Conservation (phyloP, 2,797 vertebrate species). For the Gallinago nigripennis region DNA sequence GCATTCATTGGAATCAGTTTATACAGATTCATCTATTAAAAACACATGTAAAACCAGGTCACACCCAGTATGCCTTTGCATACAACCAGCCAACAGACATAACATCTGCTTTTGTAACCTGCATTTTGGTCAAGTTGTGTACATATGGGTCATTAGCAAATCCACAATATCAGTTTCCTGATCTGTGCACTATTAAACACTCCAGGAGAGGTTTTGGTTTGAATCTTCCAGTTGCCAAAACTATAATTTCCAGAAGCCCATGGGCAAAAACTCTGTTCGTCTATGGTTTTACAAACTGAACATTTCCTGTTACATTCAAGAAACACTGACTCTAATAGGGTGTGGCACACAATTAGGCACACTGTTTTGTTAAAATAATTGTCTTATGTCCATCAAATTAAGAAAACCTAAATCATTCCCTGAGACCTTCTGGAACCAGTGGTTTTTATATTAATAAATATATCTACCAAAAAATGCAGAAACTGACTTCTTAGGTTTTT, state of each 20-base stretch:
- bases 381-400: background rate
- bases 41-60: constrained; percentile 11
- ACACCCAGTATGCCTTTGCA: background rate
- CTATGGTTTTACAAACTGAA: background rate
- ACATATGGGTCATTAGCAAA: background rate
- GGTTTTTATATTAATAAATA: background rate
- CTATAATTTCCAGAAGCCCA: background rate
- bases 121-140: background rate
- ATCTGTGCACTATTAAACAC: background rate
- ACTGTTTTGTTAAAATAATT: background rate
- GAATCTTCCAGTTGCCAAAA: background rate
- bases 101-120: constrained; percentile 11
- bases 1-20: background rate
- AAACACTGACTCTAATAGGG: background rate
- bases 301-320: constrained; percentile 4
- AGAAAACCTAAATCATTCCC: background rate
- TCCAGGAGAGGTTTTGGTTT: background rate
- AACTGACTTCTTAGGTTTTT: background rate
- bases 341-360: background rate
- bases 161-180: background rate
- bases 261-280: background rate
- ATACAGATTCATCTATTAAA: constrained; percentile 34
- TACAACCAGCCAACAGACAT: background rate
- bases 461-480: background rate
- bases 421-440: background rate